Conservation (phyloP, 2,113 vertebrate species). For the Oreochromis niloticus region DNA sequence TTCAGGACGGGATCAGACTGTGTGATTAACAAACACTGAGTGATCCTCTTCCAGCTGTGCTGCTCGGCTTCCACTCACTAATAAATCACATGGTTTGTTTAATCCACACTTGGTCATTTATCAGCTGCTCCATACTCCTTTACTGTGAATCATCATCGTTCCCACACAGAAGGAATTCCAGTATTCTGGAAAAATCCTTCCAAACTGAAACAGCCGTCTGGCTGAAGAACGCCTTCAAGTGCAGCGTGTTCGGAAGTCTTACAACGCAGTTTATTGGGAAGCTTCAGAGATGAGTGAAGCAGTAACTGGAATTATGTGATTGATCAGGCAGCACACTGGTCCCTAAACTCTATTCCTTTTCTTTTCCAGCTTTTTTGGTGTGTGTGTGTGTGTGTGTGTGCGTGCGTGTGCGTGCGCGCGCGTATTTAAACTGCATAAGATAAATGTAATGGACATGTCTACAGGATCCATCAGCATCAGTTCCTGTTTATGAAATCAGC, state of each 20-base stretch:
- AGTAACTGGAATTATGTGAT: accelerated
- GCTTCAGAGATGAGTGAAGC: not conserved
- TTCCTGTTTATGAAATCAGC: not conserved
- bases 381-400: too few relatives aligned
- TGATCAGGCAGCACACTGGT: not conserved
- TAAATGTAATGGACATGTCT: accelerated
- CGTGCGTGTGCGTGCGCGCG: accelerated
- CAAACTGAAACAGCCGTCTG: not conserved
- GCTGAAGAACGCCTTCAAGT: not conserved
- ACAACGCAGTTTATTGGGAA: not conserved
- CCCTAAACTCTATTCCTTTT: accelerated
- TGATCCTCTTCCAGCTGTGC: not conserved
- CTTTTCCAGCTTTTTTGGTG: not conserved
- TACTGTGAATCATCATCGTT: not conserved
- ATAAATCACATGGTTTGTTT: not conserved
- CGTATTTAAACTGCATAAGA: not conserved
- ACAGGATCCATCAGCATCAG: not conserved
- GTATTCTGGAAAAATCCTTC: not conserved
- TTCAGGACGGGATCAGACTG: not conserved
- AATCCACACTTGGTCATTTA: not conserved
- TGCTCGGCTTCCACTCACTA: not conserved
- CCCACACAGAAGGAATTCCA: not conserved
- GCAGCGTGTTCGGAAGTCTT: not conserved
- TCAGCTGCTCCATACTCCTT: not conserved
- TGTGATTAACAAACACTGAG: not conserved